Evolutionary conservation across 2,113 vertebrate genomes (phyloP).

Genomic region (Diglossa brunneiventris): DNA sequence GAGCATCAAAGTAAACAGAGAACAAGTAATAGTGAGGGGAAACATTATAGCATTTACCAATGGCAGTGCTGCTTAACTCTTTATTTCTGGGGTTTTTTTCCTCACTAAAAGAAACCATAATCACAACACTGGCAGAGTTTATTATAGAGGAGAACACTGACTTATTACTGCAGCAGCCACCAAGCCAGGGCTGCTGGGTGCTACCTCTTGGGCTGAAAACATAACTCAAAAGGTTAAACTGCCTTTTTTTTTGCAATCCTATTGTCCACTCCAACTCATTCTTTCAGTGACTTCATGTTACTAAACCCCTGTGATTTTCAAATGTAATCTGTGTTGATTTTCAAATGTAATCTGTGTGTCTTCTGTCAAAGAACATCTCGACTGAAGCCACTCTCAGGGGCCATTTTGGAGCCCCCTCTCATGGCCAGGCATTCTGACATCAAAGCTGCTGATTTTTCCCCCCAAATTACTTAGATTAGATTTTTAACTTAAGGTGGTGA

Average conservation of each 20-base stretch:
- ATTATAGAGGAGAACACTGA: neutral
- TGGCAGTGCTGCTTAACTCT: constrained; percentile 78
- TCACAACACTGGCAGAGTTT: neutral
- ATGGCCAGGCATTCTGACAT: neutral
- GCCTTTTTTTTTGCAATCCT: neutral
- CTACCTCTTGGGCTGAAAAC: neutral
- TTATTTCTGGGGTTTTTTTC: constrained; percentile 57
- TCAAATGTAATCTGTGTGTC: neutral
- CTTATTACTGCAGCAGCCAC: neutral
- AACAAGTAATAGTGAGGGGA: constrained; percentile 80
- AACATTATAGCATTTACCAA: constrained; percentile 66
- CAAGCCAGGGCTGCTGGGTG: neutral
- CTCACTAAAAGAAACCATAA: constrained; percentile 3
- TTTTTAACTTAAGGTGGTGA: constrained; percentile 7
- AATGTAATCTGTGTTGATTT: neutral
- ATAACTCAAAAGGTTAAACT: neutral
- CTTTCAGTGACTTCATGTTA: neutral
- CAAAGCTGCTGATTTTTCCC: neutral
- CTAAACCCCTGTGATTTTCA: neutral
- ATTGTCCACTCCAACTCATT: neutral
- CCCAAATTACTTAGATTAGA: neutral
- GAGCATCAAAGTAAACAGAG: constrained; percentile 84
- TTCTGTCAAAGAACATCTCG: neutral
- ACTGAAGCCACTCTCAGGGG: neutral
- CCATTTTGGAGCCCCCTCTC: neutral